phyloP scores from a whole-genome alignment of 2,113 vertebrate species.

The Anguilla rostrata region DNA sequence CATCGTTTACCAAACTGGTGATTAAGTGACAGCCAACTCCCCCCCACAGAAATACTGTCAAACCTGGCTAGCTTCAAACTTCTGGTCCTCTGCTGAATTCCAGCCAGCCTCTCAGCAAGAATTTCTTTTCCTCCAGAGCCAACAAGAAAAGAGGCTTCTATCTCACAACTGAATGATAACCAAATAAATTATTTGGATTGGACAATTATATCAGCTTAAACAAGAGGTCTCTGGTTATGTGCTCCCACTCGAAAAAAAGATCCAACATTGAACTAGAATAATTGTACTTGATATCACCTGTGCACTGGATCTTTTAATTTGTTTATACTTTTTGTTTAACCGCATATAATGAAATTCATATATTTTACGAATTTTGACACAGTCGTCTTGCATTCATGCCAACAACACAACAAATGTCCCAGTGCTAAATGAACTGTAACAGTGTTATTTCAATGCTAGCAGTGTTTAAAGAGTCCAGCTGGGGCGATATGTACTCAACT shows the following conservation, averaged over 20 bases:
- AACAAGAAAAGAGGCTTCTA: background rate
- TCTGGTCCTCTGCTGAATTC: background rate
- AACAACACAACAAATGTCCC: background rate
- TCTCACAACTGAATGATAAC: background rate
- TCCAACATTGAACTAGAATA: background rate
- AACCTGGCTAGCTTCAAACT: constrained; percentile 36
- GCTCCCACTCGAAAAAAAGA: background rate
- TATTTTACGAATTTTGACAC: background rate
- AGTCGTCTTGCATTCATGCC: background rate
- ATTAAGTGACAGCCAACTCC: constrained; percentile 24
- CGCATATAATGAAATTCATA: background rate
- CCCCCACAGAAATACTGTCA: constrained; percentile 40
- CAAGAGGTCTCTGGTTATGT: background rate
- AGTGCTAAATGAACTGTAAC: background rate
- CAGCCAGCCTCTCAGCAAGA: constrained; percentile 19
- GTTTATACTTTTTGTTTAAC: background rate
- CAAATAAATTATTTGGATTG: background rate
- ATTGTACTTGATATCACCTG: background rate
- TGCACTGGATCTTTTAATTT: background rate
- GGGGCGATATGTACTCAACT: too few species aligned
- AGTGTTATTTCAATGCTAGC: background rate
- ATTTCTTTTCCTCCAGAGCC: background rate
- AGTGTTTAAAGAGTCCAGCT: too few species aligned
- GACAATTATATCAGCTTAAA: background rate
- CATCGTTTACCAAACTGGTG: constrained; percentile 44